Conservation (phyloP, 2,888 invertebrate genomes). For the Lapara coniferarum region DNA sequence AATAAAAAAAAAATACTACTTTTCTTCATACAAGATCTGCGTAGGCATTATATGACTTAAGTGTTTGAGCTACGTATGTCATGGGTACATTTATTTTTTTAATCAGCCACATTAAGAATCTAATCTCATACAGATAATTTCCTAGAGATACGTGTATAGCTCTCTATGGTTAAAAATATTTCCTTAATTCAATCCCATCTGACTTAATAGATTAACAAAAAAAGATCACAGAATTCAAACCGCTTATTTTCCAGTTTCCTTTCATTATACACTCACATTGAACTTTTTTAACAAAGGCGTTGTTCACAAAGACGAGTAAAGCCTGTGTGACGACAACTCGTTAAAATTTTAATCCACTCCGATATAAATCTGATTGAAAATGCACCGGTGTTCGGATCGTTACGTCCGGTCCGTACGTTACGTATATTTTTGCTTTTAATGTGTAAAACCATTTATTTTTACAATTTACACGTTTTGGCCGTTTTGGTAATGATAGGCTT, state of each 20-base stretch:
- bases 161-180: too few species aligned
- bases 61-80: too few species aligned
- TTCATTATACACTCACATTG: slow-evolving; percentile 43
- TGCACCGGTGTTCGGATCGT: slow-evolving; percentile 60
- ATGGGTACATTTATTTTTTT: too few species aligned
- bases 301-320: slow-evolving; percentile 57
- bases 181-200: too few species aligned
- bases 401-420: slow-evolving; percentile 46
- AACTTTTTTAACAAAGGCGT: slow-evolving; percentile 57
- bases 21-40: too few species aligned
- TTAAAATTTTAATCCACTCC: slow-evolving; percentile 71
- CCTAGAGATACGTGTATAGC: too few species aligned
- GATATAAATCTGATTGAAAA: slow-evolving; percentile 74
- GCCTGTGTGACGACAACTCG: slow-evolving; percentile 61
- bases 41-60: too few species aligned
- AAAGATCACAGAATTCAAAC: slow-evolving; percentile 27
- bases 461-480: neutral
- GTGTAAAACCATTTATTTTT: slow-evolving; percentile 25
- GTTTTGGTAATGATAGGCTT: neutral
- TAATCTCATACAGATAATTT: too few species aligned
- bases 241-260: slow-evolving; percentile 42
- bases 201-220: neutral
- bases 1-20: too few species aligned
- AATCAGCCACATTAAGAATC: too few species aligned
- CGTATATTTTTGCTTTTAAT: slow-evolving; percentile 25